Evolutionary conservation across 2,113 vertebrate species (phyloP), one percentile per base, ranked within the genome.

Genomic region (Polypterus senegalus): DNA sequence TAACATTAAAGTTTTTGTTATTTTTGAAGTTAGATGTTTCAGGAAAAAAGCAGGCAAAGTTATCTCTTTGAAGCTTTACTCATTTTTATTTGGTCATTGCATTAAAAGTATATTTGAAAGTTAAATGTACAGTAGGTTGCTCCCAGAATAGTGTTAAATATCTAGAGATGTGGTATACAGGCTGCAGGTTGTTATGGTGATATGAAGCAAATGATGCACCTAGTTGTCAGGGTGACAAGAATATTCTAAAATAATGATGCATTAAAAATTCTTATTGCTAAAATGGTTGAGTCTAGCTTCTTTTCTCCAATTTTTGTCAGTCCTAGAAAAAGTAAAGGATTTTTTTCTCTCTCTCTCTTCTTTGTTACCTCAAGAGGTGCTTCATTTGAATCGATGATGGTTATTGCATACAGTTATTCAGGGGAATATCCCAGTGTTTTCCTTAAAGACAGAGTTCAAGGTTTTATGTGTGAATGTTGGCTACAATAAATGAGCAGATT

Each of bases 201-300:
- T 62, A 46, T n/a, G 27, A n/a, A 58, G 4, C 11, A 54, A 11
- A 53, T 47, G 49, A 62, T 52, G 44, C 44, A 48, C 44, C 43
- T 54, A 7, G 61, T 62, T 62, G 61, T 62, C 61, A 62, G 45
- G 61, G 61, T 54, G 61, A 62, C 51, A 5, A 54, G 51, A 62
- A 52, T 62, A 54, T 62, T 62, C 61, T 10, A 3, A 45, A 49
- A 61, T 62, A 11, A 60, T 60, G 59, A 60, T 49, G 59, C 8
- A 54, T 54, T 53, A 54, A 54, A 52, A 62, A 62, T 46, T 56
- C 47, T 63, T 46, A 57, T 70, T 66, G 60, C 69, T 65, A 68
- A 67, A 65, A 61, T 64, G 65, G 27, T 27, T 27, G 27, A 27
- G 27, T 27, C 27, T 27, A 27, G 27, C 27, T 27, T 27, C 27